Base-by-base conservation (phyloP, 2,888 invertebrate species). In the Pediacus dermestoides region DNA sequence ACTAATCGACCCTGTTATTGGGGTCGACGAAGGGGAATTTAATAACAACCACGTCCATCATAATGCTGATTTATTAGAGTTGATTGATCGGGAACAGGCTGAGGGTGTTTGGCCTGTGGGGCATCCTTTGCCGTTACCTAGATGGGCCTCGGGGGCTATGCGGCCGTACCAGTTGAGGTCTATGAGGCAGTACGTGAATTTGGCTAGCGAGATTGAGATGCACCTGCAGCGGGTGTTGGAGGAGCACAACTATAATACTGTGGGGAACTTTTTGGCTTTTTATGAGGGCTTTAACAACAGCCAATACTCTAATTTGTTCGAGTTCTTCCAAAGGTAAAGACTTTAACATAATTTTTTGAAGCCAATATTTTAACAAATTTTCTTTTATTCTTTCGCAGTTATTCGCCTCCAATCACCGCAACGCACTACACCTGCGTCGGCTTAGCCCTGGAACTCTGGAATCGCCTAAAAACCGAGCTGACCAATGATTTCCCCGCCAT, bases 361-460 rank as follows among this genome's bases (percentile, higher is more conserved):
- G n/a, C n/a, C n/a, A n/a, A n/a, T n/a, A n/a, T n/a, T n/a, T n/a
- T n/a, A n/a, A n/a, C n/a, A n/a, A n/a, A n/a, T n/a, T n/a, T n/a
- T n/a, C n/a, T n/a, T n/a, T n/a, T n/a, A n/a, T 38, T 53, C 53
- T 14, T 37, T 54, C 58, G n/a, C 47, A 67, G 68, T 38, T 92
- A 91, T 68, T 72, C 79, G 53, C 87, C 91, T 50, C 81, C 83
- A 31, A 85, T 93, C 47, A 81, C 84, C 43, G 72, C 81, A 2
- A 78, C 80, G 56, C 85, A 86, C 67, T 84, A 89, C 68, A 91
- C 91, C 37, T 93, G 93, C 66, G 92, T 93, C 32, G 92, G 92
- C 12, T 72, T 93, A 47, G 88, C 88, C 51, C 77, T 89, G 58
- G 88, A 88, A 68, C 73, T 92, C 53, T 76, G 88, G 61, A 71